Percentiles rank a stretch among this genome's conserved stretches.
Evolutionary conservation across 2,113 vertebrate species (phyloP).

Genomic region (Ameiurus melas): DNA sequence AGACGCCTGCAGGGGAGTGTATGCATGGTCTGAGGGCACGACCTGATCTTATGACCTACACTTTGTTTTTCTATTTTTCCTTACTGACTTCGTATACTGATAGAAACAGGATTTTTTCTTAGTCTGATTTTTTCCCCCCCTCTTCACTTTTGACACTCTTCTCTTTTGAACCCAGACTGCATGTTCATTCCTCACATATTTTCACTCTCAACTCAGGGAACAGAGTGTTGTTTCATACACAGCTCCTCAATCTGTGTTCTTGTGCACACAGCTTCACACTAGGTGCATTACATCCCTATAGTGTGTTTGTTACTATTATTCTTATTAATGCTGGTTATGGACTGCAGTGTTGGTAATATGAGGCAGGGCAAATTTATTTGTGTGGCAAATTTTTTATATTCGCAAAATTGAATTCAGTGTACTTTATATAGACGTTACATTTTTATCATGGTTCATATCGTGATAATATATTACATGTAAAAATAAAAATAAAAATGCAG

Average conservation of each 20-base stretch:
- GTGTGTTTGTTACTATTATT: constrained; percentile 18
- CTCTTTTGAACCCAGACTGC: constrained; percentile 27
- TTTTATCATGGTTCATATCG: neutral
- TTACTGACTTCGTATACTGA: constrained; percentile 29
- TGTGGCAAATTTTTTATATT: neutral
- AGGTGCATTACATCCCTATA: neutral
- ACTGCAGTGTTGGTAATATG: neutral
- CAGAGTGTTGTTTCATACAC: constrained; percentile 53
- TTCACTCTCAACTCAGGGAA: constrained; percentile 56
- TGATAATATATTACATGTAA: neutral
- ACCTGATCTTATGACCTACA: constrained; percentile 70
- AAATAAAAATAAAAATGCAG: neutral
- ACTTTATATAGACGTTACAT: neutral
- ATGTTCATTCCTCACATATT: constrained; percentile 62
- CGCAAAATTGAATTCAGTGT: too few species aligned
- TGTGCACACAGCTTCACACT: neutral
- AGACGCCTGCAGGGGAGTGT: constrained; percentile 64
- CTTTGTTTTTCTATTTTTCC: constrained; percentile 51
- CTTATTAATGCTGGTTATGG: too few species aligned
- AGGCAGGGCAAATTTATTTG: neutral
- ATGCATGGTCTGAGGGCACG: constrained; percentile 56
- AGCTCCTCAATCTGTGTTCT: constrained; percentile 24
- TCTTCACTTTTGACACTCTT: neutral
- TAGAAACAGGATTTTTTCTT: constrained; percentile 4
- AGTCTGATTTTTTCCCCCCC: constrained; percentile 15